phyloP scores from a whole-genome alignment of 2,888 invertebrate genomes.

The Volucella inflata region DNA sequence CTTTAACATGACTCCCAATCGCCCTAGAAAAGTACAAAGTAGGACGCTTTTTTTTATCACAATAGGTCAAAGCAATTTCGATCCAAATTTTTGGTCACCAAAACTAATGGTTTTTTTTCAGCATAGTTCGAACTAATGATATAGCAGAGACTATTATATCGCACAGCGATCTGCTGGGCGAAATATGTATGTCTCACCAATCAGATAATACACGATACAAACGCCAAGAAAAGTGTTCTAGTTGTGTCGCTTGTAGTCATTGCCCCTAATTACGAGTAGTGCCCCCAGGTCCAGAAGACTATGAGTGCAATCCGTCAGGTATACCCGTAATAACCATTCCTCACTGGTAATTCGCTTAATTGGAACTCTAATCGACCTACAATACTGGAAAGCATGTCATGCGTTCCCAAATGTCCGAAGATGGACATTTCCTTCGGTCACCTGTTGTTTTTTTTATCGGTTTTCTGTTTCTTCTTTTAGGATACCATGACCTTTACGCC shows the following conservation, averaged over 20 bases:
- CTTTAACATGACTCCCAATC: too few species aligned
- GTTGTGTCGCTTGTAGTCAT: conserved; percentile 6
- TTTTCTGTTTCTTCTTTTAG: neutral
- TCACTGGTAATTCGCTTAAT: conserved; percentile 30
- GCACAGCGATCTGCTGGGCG: neutral
- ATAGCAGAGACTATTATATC: neutral
- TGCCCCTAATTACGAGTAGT: conserved; percentile 38
- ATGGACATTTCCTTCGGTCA: conserved; percentile 11
- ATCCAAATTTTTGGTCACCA: too few species aligned
- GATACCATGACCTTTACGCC: conserved; percentile 24
- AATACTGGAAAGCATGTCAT: conserved; percentile 26
- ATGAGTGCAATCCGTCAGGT: conserved; percentile 1
- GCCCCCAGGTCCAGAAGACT: neutral
- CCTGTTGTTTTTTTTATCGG: conserved; percentile 17
- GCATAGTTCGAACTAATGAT: neutral
- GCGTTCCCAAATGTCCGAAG: conserved; percentile 16
- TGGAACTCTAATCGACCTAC: conserved; percentile 38
- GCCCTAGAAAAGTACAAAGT: too few species aligned
- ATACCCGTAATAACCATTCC: conserved; percentile 36
- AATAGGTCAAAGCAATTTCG: too few species aligned
- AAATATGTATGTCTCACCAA: neutral
- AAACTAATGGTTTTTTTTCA: too few species aligned
- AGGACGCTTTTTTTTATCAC: too few species aligned
- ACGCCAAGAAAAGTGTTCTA: conserved; percentile 15
- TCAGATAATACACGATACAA: conserved; percentile 18